Evolutionary conservation across 2,113 vertebrate genomes (phyloP), one percentile per base, ranked within the genome.

Genomic region (Myotis lucifugus): DNA sequence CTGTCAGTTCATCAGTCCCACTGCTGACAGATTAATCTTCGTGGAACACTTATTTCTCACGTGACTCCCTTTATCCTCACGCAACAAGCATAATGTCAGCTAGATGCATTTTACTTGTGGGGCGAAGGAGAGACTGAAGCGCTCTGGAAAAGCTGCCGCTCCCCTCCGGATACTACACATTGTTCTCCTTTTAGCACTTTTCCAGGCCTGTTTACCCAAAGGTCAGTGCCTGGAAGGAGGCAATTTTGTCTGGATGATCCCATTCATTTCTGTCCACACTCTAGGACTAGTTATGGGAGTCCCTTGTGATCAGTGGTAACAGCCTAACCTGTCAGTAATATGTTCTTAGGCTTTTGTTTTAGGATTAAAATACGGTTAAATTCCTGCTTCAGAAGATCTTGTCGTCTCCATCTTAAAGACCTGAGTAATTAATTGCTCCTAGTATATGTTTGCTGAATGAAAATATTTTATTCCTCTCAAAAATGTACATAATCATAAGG

Each of bases 1-100:
- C 82, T 97, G 95, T 94, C 97, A 95, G 79, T 95, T 94, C 78
- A 21, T 91, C 95, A 96, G 88, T 66, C 96, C 85, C 78, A 66
- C 83, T 42, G 91, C 96, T 95, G 97, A 95, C 93, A 96, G 93
- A 79, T 91, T 88, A 74, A 91, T 96, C 88, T 95, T 90, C 48
- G 3, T 15, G 48, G 81, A 91, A 93, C 88, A 82, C 64, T 95
- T 93, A 95, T 17, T 85, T 67, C n/a, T 92, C 92, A 83, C 3
- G 0, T 76, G 94, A 97, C 88, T 40, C 83, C 72, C 7, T 61
- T 79, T 95, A 91, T 70, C 64, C 88, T 40, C 88, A 81, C 76
- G 70, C 93, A 85, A 17, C 69, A 86, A 77, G 88, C 88, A 34
- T 84, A 46, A 67, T 92, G 90, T 90, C 70, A 93, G 64, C 88